Percentiles rank a stretch among this genome's conserved stretches.
Conservation (phyloP, 2,113 vertebrate genomes). For the Conger conger region DNA sequence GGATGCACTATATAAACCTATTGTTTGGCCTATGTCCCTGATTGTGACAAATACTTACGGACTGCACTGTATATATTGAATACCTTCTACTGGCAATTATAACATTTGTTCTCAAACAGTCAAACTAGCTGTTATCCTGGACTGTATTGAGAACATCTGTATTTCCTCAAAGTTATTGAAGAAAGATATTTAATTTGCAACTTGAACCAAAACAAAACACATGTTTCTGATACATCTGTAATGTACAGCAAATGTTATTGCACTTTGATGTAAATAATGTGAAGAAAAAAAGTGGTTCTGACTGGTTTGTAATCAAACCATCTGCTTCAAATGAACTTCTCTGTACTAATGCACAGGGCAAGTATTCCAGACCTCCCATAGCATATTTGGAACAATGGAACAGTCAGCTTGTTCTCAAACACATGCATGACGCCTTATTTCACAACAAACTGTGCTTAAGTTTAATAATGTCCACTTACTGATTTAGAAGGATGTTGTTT, state of each 20-base stretch:
- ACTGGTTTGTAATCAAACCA: neutral
- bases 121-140: neutral
- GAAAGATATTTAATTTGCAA: neutral
- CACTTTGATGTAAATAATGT: neutral
- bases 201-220: neutral
- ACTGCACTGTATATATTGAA: neutral
- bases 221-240: neutral
- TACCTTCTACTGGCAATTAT: neutral
- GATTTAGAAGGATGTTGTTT: no score
- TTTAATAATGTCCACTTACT: neutral
- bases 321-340: constrained; percentile 10
- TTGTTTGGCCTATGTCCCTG: no score
- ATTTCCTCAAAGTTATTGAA: neutral
- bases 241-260: neutral
- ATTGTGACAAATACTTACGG: no score
- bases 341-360: neutral
- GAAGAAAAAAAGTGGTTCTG: neutral
- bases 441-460: neutral
- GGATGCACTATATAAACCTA: no score
- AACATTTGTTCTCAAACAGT: neutral
- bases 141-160: neutral
- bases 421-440: neutral
- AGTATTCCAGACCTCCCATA: constrained; percentile 11
- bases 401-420: neutral
- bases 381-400: neutral